Base-by-base conservation (phyloP, 2,797 vertebrate species). In the Loriculus beryllinus region DNA sequence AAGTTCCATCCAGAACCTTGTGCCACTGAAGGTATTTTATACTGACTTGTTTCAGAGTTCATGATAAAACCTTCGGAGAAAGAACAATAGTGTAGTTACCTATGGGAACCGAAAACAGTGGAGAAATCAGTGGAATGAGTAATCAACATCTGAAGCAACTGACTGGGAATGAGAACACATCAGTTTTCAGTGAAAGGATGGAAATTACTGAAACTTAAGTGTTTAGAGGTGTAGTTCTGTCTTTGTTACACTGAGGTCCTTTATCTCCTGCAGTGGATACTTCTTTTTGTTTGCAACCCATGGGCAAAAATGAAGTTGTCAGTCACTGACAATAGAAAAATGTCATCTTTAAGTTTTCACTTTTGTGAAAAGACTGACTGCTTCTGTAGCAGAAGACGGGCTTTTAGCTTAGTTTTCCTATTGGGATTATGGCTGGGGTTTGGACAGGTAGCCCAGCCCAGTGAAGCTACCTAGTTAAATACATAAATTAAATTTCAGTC, bases 81-180 rank as follows among this genome's bases (percentile, higher is more conserved):
- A 89, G 85, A 89, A 63, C 42, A 67, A 48, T 37, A 33, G 59
- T 2, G 2, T 48, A 21, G 49, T 93, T 92, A 90, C 52, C 54
- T 60, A 9, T 60, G 54, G 82, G 64, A 92, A 68, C 40, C 31
- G 63, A 75, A 82, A 92, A 78, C 51, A 70, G 67, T 62, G 45
- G 40, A 80, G 71, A 92, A 93, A 90, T 85, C 76, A 75, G 5
- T 71, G 69, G 83, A 91, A 78, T 88, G 65, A 91, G 62, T 90
- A 89, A 72, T 90, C 76, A 88, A n/a, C 62, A 65, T 95, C 75
- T 90, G 72, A 88, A 93, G 42, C 65, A 83, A 80, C 45, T 85
- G 60, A 21, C 39, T 84, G 68, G 54, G 57, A 82, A 43, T 63
- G 60, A 87, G 67, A 82, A 52, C 40, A 72, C 23, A 76, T 86